phyloP scores from a whole-genome alignment of 1,140 invertebrate species.

The Cyrtorhinus lividipennis region DNA sequence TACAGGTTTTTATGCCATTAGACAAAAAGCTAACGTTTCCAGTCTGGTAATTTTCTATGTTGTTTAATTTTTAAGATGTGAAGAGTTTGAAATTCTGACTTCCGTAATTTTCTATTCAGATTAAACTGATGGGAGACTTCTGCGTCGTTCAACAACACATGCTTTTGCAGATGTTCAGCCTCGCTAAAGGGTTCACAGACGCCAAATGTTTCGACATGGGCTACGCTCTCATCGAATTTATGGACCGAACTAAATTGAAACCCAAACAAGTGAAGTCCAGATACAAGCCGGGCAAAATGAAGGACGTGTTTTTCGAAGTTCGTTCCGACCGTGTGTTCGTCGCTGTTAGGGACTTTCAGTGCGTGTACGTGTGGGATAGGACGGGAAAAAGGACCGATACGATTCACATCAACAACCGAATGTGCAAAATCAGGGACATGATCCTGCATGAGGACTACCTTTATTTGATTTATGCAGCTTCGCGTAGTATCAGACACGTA shows the following conservation, averaged over 20 bases:
- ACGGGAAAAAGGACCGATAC: conserved; percentile 14
- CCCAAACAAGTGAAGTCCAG: background rate
- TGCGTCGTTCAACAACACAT: conserved; percentile 13
- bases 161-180: conserved; percentile 16
- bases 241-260: conserved; percentile 1
- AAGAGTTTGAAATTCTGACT: too few species aligned
- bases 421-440: conserved; percentile 16
- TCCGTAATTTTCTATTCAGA: too few species aligned
- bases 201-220: conserved; percentile 18
- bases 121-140: background rate
- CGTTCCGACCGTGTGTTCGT: conserved; percentile 23
- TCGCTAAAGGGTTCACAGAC: conserved; percentile 4
- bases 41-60: too few species aligned
- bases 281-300: conserved; percentile 7
- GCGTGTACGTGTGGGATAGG: conserved; percentile 22
- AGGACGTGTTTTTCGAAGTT: conserved; percentile 6
- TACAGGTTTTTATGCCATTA: too few species aligned
- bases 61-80: too few species aligned
- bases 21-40: too few species aligned
- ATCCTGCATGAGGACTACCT: conserved; percentile 1
- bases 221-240: background rate
- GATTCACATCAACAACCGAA: conserved; percentile 14
- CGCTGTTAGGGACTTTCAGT: conserved; percentile 18
- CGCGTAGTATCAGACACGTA: conserved; percentile 13
- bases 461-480: conserved; percentile 19